These are phyloP conservation scores for Apus apus DNA, from an alignment of 2,113 vertebrate genomes.

Conservation along the genomic window DNA sequence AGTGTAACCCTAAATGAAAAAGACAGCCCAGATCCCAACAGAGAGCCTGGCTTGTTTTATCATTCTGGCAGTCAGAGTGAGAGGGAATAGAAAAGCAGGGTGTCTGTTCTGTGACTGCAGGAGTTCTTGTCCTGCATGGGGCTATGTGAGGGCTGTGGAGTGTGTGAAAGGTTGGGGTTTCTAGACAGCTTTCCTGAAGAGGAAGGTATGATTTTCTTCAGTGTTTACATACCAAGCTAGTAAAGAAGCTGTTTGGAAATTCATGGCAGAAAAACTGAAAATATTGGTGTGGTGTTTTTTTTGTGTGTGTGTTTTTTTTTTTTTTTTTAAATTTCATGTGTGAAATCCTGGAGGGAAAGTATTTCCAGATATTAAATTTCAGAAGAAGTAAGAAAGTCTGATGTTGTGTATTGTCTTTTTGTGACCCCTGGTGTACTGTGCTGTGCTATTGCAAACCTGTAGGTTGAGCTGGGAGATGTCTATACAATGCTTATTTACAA, in stretches of 20 bases:
- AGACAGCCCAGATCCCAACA: background rate
- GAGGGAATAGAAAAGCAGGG: background rate
- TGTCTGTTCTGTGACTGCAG: background rate
- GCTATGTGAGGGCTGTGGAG: background rate
- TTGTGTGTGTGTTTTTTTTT: no score
- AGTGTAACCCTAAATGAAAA: background rate
- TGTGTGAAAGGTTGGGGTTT: background rate
- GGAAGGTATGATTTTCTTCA: background rate
- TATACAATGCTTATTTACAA: background rate
- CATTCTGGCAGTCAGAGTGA: background rate
- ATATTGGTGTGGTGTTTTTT: no score
- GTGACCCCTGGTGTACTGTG: background rate
- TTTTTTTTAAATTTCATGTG: background rate
- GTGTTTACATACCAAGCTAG: background rate
- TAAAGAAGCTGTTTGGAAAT: background rate
- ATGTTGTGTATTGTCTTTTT: background rate
- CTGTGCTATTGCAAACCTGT: background rate
- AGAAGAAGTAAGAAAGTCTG: background rate
- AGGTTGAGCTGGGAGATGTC: background rate
- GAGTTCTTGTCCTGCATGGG: background rate
- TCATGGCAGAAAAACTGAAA: background rate
- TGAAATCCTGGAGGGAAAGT: background rate
- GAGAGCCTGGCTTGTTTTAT: background rate
- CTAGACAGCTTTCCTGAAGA: background rate
- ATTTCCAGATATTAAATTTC: background rate